Conservation (phyloP, 92 coral and sea anemone species). For the Zoanthus sansibaricus region DNA sequence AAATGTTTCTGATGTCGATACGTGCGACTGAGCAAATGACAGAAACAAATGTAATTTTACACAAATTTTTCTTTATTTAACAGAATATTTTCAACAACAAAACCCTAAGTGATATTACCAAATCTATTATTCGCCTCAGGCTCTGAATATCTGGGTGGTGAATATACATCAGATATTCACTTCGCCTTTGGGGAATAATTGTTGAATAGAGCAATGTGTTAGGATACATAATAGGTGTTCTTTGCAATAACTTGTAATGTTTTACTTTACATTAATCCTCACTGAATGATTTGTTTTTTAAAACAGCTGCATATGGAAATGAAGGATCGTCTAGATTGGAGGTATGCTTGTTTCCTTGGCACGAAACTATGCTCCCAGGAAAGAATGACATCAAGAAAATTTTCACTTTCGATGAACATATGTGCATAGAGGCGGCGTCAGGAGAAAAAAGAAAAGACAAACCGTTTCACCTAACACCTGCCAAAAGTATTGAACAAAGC, state of each 20-base stretch:
- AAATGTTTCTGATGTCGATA: no score
- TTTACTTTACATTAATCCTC: not conserved
- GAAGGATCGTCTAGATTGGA: constrained; percentile 50
- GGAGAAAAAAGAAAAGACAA: not conserved
- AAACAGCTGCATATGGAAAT: constrained; percentile 47
- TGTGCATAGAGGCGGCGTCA: constrained; percentile 19
- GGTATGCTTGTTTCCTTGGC: constrained; percentile 66
- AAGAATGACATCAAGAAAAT: constrained; percentile 41
- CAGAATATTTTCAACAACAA: no score
- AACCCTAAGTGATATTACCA: no score
- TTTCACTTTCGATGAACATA: constrained; percentile 61
- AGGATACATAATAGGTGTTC: no score
- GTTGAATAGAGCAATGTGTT: no score
- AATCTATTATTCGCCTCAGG: no score
- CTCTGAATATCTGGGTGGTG: no score
- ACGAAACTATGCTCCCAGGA: constrained; percentile 56
- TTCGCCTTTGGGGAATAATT: no score
- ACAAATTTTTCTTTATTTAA: no score
- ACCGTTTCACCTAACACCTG: not conserved
- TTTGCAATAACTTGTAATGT: not conserved
- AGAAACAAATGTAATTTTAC: no score
- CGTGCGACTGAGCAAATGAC: no score
- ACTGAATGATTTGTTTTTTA: not conserved
- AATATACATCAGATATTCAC: no score
- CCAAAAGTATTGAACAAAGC: not conserved